phyloP scores from a whole-genome alignment of 2,888 invertebrate genomes.

The Plebejus argus region DNA sequence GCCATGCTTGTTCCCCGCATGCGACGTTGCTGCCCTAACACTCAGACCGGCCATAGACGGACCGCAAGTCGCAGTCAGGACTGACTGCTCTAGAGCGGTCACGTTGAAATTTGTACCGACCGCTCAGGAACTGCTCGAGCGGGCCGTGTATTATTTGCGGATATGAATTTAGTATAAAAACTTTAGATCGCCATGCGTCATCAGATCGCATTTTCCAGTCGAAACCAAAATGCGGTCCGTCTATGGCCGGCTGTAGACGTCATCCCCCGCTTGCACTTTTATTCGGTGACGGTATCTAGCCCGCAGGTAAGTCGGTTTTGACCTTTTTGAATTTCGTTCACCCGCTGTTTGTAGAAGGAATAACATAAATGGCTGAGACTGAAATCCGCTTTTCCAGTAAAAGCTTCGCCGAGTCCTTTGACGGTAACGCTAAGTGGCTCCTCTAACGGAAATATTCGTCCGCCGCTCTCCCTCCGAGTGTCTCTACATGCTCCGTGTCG shows the following conservation, averaged over 20 bases:
- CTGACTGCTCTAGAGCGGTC: too few relatives aligned
- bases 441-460: constrained; percentile 56
- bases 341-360: neutral
- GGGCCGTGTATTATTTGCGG: too few relatives aligned
- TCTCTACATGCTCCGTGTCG: constrained; percentile 37
- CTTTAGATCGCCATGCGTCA: too few relatives aligned
- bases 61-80: too few relatives aligned
- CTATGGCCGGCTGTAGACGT: neutral
- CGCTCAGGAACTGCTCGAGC: too few relatives aligned
- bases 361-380: constrained; percentile 34
- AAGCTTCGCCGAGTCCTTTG: constrained; percentile 55
- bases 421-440: constrained; percentile 51
- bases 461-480: constrained; percentile 49
- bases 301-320: constrained; percentile 39
- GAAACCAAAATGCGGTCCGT: too few relatives aligned
- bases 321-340: neutral
- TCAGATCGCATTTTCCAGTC: too few relatives aligned
- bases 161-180: too few relatives aligned
- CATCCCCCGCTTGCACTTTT: constrained; percentile 41
- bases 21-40: constrained; percentile 27
- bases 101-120: too few relatives aligned
- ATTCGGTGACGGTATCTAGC: constrained; percentile 50
- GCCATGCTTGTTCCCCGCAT: constrained; percentile 76
- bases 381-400: constrained; percentile 49
- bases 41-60: neutral